Evolutionary conservation across 2,113 vertebrate species (phyloP), one percentile per base, ranked within the genome.

Genomic region (Numida meleagris): DNA sequence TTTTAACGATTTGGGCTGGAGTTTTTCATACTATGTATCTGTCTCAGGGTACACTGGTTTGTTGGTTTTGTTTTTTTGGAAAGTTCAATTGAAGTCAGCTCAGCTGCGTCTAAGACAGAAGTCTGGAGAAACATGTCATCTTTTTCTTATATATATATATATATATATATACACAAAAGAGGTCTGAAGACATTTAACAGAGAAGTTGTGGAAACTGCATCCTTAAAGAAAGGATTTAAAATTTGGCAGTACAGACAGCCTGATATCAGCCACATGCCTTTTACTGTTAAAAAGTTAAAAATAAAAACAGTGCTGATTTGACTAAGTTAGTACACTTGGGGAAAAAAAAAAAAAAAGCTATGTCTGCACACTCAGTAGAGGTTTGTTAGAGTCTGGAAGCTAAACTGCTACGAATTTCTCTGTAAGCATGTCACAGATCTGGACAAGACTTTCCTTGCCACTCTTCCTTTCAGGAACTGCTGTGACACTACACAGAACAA

Each of bases 121-220:
- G 57, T 84, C 87, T 93, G 70, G 83, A 90, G 86, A 95, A 95
- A 92, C 36, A 91, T 75, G 51, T 31, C 12, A 61, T 68, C 16
- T 66, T 84, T 86, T 68, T 81, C 27, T 57, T 10, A 4, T 20
- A 33, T 33, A 33, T 57, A 57, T 57, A 43, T 7, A 43, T 43
- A 43, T 43, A 43, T 13, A 43, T 43, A 14, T 6, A 43, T 13
- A 43, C 12, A 43, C 42, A 43, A 83, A 50, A 55, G 68, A 21
- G 4, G 6, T 38, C 75, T 79, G 67, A 84, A 82, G 78, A 89
- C 19, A 85, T 82, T 91, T 93, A 89, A 62, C 74, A 94, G 89
- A 90, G 33, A 78, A 89, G 25, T 18, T 36, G 14, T 66, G 55
- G 83, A 93, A 92, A 93, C 12, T 45, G 12, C 53, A 59, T 63